phyloP scores from a whole-genome alignment of 2,888 invertebrate genomes.

The Pterostichus madidus region DNA sequence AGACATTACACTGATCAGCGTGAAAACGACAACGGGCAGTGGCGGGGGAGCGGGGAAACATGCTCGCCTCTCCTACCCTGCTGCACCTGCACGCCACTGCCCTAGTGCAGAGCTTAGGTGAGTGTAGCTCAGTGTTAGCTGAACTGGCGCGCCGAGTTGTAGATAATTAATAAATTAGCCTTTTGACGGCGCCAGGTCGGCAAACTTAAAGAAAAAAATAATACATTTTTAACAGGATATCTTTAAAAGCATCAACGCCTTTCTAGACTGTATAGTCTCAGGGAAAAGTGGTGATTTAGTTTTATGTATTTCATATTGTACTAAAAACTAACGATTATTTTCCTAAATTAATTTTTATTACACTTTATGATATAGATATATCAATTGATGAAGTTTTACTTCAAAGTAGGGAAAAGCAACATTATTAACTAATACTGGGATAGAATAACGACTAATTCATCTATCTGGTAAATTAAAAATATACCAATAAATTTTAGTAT shows the following conservation, averaged over 20 bases:
- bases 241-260: conserved; percentile 77
- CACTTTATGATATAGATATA: no score
- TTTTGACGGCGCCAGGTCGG: conserved; percentile 76
- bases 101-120: background rate
- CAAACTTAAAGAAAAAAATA: conserved; percentile 74
- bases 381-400: no score
- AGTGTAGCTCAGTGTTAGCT: conserved; percentile 34
- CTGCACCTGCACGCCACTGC: conserved; percentile 6
- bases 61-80: background rate
- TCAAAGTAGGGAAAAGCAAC: no score
- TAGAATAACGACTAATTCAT: no score
- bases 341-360: background rate
- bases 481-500: no score
- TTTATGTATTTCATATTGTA: conserved; percentile 35
- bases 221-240: conserved; percentile 77
- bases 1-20: conserved; percentile 18
- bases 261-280: conserved; percentile 68
- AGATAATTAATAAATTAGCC: conserved; percentile 77
- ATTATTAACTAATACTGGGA: no score
- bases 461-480: no score
- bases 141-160: conserved; percentile 64
- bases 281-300: conserved; percentile 50
- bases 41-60: background rate
- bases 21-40: conserved; percentile 25
- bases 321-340: conserved; percentile 32